Conservation (phyloP, 2,797 vertebrate species). For the Acrossocheilus fasciatus region DNA sequence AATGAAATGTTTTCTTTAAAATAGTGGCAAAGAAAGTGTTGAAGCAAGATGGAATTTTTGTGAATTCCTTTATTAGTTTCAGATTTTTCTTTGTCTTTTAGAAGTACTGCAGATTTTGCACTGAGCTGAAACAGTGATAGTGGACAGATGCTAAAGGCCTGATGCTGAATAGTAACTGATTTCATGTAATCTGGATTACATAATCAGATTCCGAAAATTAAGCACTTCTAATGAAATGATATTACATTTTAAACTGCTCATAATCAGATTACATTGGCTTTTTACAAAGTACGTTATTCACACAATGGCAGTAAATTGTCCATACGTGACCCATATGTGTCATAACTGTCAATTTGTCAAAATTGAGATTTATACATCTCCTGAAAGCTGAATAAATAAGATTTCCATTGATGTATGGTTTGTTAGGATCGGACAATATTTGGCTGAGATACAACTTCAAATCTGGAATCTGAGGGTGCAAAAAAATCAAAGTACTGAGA, state of each 20-base stretch:
- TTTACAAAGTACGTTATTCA: neutral
- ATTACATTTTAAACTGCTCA: too few species aligned
- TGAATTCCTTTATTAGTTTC: neutral
- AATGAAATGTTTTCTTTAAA: neutral
- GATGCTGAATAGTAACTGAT: neutral
- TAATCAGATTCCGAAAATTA: neutral
- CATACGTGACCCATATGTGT: neutral
- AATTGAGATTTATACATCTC: too few species aligned
- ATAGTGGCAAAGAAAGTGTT: neutral
- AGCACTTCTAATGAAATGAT: too few species aligned
- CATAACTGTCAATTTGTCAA: neutral
- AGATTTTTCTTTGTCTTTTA: neutral
- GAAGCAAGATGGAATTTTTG: neutral
- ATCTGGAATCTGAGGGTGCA: too few species aligned
- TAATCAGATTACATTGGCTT: neutral
- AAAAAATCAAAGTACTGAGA: too few species aligned
- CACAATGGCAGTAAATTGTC: neutral
- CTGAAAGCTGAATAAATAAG: neutral
- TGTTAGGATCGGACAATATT: too few species aligned
- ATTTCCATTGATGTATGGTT: neutral
- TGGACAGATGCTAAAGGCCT: neutral
- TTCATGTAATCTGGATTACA: neutral
- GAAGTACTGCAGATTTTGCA: too few species aligned
- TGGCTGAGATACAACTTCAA: too few species aligned
- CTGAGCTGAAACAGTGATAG: too few species aligned